Percentiles rank a stretch among this genome's conserved stretches.
Conservation (phyloP, 2,888 invertebrate species). For the Arge pagana region DNA sequence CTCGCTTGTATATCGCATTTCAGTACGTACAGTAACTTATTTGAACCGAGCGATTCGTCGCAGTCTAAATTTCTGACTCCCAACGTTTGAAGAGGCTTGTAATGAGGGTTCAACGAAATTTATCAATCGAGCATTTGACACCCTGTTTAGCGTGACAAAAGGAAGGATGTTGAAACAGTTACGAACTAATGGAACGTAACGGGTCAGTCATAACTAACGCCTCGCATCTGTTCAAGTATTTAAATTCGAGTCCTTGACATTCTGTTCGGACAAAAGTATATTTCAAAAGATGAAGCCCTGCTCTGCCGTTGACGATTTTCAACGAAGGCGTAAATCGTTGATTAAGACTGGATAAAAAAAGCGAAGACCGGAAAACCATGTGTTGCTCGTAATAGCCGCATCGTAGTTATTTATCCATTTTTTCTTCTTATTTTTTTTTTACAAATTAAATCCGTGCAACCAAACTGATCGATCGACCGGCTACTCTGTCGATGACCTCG, state of each 20-base stretch:
- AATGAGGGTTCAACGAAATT: slow-evolving; percentile 12
- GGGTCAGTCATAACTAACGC: slow-evolving; percentile 4
- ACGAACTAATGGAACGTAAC: slow-evolving; percentile 20
- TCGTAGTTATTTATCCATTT: too few species aligned
- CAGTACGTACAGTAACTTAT: too few species aligned
- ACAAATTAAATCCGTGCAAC: too few species aligned
- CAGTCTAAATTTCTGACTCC: slow-evolving; percentile 2
- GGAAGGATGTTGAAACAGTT: slow-evolving; percentile 17
- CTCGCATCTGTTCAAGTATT: slow-evolving; percentile 23
- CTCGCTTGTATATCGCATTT: too few species aligned
- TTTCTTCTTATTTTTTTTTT: too few species aligned
- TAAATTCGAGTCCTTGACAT: slow-evolving; percentile 21
- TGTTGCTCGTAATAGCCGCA: too few species aligned
- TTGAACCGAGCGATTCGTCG: slow-evolving; percentile 7
- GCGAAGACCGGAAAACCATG: too few species aligned
- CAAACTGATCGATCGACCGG: too few species aligned
- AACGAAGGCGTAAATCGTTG: background rate
- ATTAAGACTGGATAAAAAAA: too few species aligned
- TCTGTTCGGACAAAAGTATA: slow-evolving; percentile 14
- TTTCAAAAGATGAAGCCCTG: background rate
- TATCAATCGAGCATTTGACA: slow-evolving; percentile 19
- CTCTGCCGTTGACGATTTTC: background rate
- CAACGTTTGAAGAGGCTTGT: slow-evolving; percentile 2
- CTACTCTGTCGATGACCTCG: too few species aligned
- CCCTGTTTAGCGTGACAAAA: slow-evolving; percentile 15